Base-by-base conservation (phyloP, 2,888 invertebrate genomes). In the Drosophila parthenogenetica region DNA sequence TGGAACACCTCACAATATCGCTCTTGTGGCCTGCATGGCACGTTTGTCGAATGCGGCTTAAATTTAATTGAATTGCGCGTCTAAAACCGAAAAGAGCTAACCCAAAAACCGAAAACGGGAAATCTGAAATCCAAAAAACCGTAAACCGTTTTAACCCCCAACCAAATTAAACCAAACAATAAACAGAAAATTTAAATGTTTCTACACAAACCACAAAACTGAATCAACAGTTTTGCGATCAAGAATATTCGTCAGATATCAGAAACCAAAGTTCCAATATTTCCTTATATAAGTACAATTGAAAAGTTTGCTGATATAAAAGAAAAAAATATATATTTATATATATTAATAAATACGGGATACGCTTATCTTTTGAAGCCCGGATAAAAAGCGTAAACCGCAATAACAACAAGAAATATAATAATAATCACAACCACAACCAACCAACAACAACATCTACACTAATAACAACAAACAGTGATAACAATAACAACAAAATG, bases 401-500 rank as follows among this genome's bases (percentile, higher is more conserved):
- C 54, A 67, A 55, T 45, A 66, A 60, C 62, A 73, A 48, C 35
- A 35, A 51, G 42, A 43, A 43, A 51, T 43, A 60, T 53, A 48
- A 48, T 46, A 54, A 62, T 59, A 39, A 64, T 35, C 63, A 74
- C 61, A 61, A 65, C 54, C 11, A 1, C 11, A 35, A 5, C 5
- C 5, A 22, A 19, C 19, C 35, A 35, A 0, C 35, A 35, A 13
- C 35, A 35, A 2, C 29, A 22, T 5, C 22, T 13, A 13, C 13
- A 66, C 60, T 51, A 69, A 55, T 19, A 50, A 45, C 22, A 39
- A 48, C 17, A 39, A 46, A 40, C 37, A 51, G 64, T 67, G 59
- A 54, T 50, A 53, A 55, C 32, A 64, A 63, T 40, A 63, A 67
- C 53, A 76, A 69, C 55, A 90, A 85, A 58, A 95, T 95, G 94